These are phyloP conservation scores for Seriola dumerili DNA, from an alignment of 2,113 vertebrate species.

Conservation along the genomic window DNA sequence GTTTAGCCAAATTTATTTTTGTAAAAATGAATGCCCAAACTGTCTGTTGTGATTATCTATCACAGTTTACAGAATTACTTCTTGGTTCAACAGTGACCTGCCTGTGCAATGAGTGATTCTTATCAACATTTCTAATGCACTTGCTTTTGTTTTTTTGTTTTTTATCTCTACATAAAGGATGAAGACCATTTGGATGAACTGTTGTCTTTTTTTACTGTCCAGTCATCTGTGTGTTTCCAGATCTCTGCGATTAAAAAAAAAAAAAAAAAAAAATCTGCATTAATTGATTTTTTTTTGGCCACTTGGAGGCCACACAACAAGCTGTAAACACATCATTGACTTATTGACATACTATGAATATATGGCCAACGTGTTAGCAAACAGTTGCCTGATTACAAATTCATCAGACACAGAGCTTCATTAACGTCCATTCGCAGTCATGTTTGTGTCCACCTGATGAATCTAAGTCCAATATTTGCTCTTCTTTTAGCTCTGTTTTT, in stretches of 20 bases:
- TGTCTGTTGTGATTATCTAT: constrained; percentile 1
- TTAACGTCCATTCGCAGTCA: neutral
- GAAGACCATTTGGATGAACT: neutral
- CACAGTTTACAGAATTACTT: neutral
- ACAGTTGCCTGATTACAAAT: neutral
- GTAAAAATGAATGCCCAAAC: neutral
- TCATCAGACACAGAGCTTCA: neutral
- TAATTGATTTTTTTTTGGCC: neutral
- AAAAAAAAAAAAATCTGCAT: neutral
- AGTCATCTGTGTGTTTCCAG: neutral
- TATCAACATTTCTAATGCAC: neutral
- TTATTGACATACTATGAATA: too few species aligned
- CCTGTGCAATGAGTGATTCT: neutral
- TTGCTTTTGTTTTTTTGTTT: neutral
- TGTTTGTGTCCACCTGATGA: neutral
- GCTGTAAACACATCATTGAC: neutral
- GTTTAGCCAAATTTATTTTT: neutral
- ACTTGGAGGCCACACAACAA: neutral
- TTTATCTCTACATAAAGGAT: neutral
- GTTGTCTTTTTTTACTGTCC: neutral
- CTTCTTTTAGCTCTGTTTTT: constrained; percentile 7
- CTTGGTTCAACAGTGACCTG: neutral
- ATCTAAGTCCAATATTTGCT: neutral
- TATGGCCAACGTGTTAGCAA: neutral
- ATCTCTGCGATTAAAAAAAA: neutral